These are phyloP conservation scores for Brachycybe producta DNA, from an alignment of 2,888 invertebrate species.

Conservation along the genomic window DNA sequence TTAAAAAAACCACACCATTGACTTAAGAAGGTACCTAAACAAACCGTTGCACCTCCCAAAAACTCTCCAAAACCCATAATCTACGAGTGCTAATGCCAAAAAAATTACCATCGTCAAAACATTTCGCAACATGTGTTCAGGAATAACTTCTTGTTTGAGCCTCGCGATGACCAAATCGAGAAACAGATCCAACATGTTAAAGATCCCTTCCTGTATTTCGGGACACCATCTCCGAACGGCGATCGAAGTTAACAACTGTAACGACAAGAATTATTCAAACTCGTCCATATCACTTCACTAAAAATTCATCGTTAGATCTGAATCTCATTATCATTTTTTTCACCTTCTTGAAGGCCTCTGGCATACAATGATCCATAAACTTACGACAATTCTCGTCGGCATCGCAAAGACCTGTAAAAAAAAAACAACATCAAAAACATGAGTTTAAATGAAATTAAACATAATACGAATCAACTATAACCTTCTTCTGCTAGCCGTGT, in stretches of 20 bases:
- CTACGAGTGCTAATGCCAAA: background rate
- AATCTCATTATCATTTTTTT: background rate
- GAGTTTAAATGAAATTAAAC: background rate
- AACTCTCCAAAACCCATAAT: no score
- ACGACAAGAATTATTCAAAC: slow-evolving; percentile 13
- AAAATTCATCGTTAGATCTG: background rate
- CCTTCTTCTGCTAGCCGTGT: slow-evolving; percentile 35
- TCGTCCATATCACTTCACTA: background rate
- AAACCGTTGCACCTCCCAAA: no score
- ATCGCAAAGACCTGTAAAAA: slow-evolving; percentile 32
- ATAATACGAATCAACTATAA: slow-evolving; percentile 21
- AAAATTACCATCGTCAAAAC: slow-evolving; percentile 32
- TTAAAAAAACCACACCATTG: no score
- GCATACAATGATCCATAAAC: slow-evolving; percentile 37
- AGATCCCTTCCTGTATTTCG: slow-evolving; percentile 40
- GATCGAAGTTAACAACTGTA: slow-evolving; percentile 34
- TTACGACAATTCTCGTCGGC: slow-evolving; percentile 36
- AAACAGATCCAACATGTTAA: slow-evolving; percentile 37
- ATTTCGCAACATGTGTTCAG: slow-evolving; percentile 30
- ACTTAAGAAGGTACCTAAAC: no score
- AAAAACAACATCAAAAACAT: background rate
- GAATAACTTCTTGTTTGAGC: slow-evolving; percentile 34
- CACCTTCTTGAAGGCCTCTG: slow-evolving; percentile 39
- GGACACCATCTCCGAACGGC: slow-evolving; percentile 38
- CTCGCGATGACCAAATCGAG: slow-evolving; percentile 35